Conservation (phyloP, 2,797 vertebrate genomes). For the Lutjanus campechanus region DNA sequence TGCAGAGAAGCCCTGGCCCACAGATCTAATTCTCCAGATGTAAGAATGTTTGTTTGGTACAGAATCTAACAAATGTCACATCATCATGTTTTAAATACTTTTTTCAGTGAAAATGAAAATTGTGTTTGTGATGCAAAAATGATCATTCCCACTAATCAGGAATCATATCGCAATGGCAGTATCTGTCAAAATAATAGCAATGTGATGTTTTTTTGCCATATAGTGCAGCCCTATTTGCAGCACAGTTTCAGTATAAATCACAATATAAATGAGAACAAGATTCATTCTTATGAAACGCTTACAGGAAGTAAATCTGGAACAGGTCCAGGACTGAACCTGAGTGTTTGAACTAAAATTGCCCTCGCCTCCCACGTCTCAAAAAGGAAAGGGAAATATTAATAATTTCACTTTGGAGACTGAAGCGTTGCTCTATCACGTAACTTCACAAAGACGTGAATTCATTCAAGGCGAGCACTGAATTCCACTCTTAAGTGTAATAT, state of each 20-base stretch:
- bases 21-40: too few relatives aligned
- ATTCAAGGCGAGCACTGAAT: neutral
- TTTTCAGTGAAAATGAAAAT: too few relatives aligned
- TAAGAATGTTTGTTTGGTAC: too few relatives aligned
- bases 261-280: neutral
- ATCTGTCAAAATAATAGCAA: too few relatives aligned
- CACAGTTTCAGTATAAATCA: neutral
- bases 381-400: slow-evolving; percentile 13
- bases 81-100: too few relatives aligned
- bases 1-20: too few relatives aligned
- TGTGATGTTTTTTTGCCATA: too few relatives aligned
- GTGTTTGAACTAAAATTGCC: neutral
- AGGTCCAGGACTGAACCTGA: neutral
- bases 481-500: slow-evolving; percentile 4
- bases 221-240: neutral
- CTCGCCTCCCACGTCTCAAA: neutral
- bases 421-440: neutral
- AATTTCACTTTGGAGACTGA: neutral
- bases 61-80: too few relatives aligned
- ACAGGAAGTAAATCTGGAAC: slow-evolving; percentile 9
- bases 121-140: too few relatives aligned
- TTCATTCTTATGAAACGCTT: neutral
- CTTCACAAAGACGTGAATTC: slow-evolving; percentile 1
- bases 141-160: too few relatives aligned
- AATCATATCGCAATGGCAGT: too few relatives aligned